Percentiles rank a stretch among this genome's conserved stretches.
phyloP scores from a whole-genome alignment of 2,113 vertebrate genomes.

The Dasyprocta punctata region DNA sequence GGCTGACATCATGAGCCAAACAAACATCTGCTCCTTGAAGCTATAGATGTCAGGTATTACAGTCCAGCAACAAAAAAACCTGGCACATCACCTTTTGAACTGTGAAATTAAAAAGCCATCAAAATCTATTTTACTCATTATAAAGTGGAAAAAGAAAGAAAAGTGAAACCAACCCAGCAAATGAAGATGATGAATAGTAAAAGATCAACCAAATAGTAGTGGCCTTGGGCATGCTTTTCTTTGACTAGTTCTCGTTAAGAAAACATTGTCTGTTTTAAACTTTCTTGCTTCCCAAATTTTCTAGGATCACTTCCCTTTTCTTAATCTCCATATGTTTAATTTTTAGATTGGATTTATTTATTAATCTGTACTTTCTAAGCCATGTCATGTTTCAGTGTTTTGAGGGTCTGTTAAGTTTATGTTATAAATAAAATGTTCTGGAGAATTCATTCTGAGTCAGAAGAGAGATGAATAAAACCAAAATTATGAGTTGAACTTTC shows the following conservation, averaged over 20 bases:
- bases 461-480: constrained; percentile 23
- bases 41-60: not conserved
- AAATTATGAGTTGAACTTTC: not conserved
- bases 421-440: constrained; percentile 18
- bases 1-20: not conserved
- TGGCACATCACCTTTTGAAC: not conserved
- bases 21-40: not conserved
- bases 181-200: not conserved
- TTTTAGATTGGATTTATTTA: constrained; percentile 38
- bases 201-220: not conserved
- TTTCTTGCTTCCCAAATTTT: not conserved
- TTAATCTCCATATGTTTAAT: not conserved
- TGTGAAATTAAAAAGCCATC: not conserved
- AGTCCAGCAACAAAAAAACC: not conserved
- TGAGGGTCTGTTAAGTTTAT: not conserved
- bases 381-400: not conserved
- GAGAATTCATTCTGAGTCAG: constrained; percentile 28
- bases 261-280: not conserved
- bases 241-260: not conserved
- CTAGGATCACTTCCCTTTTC: not conserved
- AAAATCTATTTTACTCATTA: not conserved
- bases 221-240: not conserved
- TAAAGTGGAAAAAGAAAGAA: not conserved
- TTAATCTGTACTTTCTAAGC: not conserved
- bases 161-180: not conserved